A percentile compares a stretch with the other conserved stretches of the same genome.
Evolutionary conservation across 2,113 vertebrate genomes (phyloP).

Genomic region (Nothoprocta pentlandii): DNA sequence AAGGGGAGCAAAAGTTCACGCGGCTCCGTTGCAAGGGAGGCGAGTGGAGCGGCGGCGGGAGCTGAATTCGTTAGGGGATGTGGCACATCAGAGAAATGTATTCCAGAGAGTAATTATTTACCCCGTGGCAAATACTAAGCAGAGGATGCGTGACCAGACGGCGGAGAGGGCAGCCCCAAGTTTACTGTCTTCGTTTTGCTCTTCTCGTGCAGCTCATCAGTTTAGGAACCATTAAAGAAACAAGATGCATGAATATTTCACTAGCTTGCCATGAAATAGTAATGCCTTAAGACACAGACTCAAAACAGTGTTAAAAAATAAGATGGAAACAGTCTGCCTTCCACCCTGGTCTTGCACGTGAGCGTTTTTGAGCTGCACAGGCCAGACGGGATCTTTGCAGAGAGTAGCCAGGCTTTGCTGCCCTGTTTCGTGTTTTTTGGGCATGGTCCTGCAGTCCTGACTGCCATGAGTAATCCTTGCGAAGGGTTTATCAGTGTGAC

Average conservation of each 20-base stretch:
- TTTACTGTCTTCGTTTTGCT: background rate
- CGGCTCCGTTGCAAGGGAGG: constrained; percentile 20
- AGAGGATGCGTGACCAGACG: constrained; percentile 10
- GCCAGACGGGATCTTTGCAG: background rate
- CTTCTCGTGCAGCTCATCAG: background rate
- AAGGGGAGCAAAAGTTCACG: constrained; percentile 59
- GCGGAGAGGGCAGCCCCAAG: constrained; percentile 20
- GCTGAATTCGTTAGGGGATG: background rate
- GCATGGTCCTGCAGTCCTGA: background rate
- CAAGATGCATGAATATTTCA: constrained; percentile 54
- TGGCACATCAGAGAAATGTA: background rate
- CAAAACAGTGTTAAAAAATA: constrained; percentile 25
- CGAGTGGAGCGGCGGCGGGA: background rate
- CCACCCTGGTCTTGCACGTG: background rate
- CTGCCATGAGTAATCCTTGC: background rate
- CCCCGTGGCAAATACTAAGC: background rate
- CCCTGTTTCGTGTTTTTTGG: background rate
- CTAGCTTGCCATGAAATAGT: constrained; percentile 25
- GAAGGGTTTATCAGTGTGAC: constrained; percentile 35
- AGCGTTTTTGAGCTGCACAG: background rate
- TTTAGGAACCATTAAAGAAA: constrained; percentile 38
- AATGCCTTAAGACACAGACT: constrained; percentile 41
- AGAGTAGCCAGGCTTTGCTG: background rate
- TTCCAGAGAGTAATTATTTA: constrained; percentile 43
- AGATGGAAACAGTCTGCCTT: background rate